These are phyloP conservation scores for Polyommatus iphigenia DNA, from an alignment of 2,888 invertebrate genomes.

Conservation along the genomic window DNA sequence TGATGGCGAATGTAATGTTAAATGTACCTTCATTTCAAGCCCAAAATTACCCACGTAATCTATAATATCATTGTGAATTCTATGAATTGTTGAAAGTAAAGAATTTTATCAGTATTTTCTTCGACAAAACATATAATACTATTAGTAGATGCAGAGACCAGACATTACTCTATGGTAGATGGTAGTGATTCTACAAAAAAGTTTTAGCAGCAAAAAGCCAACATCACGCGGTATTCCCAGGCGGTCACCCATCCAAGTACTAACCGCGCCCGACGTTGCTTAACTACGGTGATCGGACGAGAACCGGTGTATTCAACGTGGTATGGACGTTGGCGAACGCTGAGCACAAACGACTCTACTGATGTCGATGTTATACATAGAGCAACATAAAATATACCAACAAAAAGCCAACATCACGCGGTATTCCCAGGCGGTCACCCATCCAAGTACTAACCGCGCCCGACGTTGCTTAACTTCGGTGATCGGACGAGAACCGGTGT, in stretches of 20 bases:
- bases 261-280: conserved; percentile 58
- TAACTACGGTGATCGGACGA: conserved; percentile 49
- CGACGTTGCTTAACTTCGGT: conserved; percentile 53
- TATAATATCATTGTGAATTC: not conserved
- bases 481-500: conserved; percentile 47
- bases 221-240: conserved; percentile 32
- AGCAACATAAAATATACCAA: too few relatives aligned
- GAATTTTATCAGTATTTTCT: too few relatives aligned
- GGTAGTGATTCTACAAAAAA: not conserved
- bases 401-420: not conserved
- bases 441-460: conserved; percentile 63
- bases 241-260: conserved; percentile 61
- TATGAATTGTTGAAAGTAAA: too few relatives aligned
- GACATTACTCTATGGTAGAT: too few relatives aligned
- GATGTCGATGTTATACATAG: not conserved
- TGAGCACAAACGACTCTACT: not conserved
- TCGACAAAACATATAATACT: too few relatives aligned
- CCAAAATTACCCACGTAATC: not conserved
- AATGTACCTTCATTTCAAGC: conserved; percentile 23
- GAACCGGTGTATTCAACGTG: conserved; percentile 42
- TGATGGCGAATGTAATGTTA: conserved; percentile 45
- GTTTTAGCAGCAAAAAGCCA: conserved; percentile 6
- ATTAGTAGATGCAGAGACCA: too few relatives aligned
- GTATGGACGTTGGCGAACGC: conserved; percentile 38
- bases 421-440: conserved; percentile 47